A percentile compares a stretch with the other conserved stretches of the same genome.
These are phyloP conservation scores for Amniataba percoides DNA, from an alignment of 2,797 vertebrate species.

Conservation along the genomic window DNA sequence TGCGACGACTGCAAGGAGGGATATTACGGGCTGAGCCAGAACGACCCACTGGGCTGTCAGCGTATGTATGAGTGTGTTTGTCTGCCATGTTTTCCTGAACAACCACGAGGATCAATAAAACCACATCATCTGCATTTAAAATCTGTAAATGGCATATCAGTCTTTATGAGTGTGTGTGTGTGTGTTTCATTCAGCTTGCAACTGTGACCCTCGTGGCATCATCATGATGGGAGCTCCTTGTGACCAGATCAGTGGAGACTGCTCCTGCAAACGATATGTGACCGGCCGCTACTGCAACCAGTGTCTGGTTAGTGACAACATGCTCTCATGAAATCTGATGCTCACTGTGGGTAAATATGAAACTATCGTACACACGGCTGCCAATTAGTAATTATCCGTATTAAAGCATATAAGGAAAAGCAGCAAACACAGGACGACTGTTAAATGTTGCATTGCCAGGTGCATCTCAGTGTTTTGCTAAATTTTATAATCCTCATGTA, in stretches of 20 bases:
- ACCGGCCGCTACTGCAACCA: constrained; percentile 89
- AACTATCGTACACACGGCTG: background rate
- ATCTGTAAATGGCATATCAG: constrained; percentile 1
- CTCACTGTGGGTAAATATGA: background rate
- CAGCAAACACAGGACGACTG: no score
- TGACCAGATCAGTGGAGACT: constrained; percentile 91
- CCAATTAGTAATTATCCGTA: background rate
- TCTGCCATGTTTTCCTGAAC: no score
- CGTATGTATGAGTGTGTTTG: constrained; percentile 78
- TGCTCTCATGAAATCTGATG: background rate
- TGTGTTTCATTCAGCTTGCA: constrained; percentile 83
- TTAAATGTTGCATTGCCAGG: background rate
- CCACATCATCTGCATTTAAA: constrained; percentile 4
- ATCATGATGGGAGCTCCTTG: constrained; percentile 85
- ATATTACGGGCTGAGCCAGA: constrained; percentile 88
- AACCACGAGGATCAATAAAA: background rate
- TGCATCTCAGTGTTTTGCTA: no score
- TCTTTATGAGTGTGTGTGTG: constrained; percentile 45
- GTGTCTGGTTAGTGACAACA: constrained; percentile 87
- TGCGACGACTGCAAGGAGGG: constrained; percentile 90
- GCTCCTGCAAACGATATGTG: constrained; percentile 92
- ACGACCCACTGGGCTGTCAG: constrained; percentile 87
- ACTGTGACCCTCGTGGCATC: constrained; percentile 88
- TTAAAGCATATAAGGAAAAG: background rate
- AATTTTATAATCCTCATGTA: background rate